Evolutionary conservation across 53 echinoderm and acorn worm species (phyloP), one percentile per base, ranked within the genome.

Genomic region (Glandiceps talaboti): DNA sequence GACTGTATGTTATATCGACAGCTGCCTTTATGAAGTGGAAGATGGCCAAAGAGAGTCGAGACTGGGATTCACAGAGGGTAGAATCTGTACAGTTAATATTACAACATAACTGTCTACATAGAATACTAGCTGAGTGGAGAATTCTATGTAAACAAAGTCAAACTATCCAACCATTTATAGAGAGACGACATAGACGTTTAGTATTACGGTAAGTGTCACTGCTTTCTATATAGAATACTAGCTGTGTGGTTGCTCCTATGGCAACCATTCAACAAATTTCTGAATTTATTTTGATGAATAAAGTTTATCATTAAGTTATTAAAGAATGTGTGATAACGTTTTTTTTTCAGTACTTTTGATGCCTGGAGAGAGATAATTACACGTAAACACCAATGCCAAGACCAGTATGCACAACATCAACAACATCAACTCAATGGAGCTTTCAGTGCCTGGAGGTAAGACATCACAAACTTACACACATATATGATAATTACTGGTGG

Each of bases 101-200:
- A 30, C 32, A 81, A 25, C 74, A 81, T 79, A 85, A 82, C 33
- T 31, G 33, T 73, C 27, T 85, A 31, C 82, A 81, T 74, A 32
- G 85, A 81, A 73, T 81, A 27, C 30, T 88, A 31, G 27, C 84
- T 33, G 85, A 85, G 0, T 88, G 88, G 88, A 45, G 82, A 33
- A 74, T 88, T 6, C 80, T 81, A 1, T 79, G 78, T 6, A 78
- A 75, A 75, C 81, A 82, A 74, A 76, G 81, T 1, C 32, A 84
- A 76, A 78, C 81, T 30, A 88, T 88, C 82, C 80, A 81, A 28
- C 88, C 88, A 32, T 33, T 88, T 29, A 32, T 85, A 1, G 32
- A 27, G 0, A 20, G 79, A 31, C 29, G 76, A 78, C 74, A 85
- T 77, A 78, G 84, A 33, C 32, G 81, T 33, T 25, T 79, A 28